A percentile compares a stretch with the other conserved stretches of the same genome.
phyloP scores from a whole-genome alignment of 2,113 vertebrate genomes.

The Apistogramma diplotaenia region DNA sequence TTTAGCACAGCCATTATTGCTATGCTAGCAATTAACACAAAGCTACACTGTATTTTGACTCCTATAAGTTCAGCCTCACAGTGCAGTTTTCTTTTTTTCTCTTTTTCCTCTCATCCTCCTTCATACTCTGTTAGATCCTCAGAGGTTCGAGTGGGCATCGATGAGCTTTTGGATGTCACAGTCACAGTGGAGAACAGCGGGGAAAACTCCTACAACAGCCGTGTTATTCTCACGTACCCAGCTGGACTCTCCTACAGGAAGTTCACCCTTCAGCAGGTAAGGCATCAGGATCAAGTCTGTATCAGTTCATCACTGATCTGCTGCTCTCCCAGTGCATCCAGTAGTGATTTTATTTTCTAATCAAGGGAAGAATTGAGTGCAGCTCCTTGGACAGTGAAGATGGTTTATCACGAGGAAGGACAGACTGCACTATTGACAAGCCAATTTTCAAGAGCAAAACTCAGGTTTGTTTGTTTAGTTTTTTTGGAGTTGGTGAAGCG shows the following conservation, averaged over 20 bases:
- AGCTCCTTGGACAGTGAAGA: neutral
- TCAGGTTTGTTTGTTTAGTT: slow-evolving; percentile 56
- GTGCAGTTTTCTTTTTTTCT: too few species aligned
- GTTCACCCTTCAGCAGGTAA: neutral
- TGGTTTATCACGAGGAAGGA: slow-evolving; percentile 22
- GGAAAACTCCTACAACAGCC: neutral
- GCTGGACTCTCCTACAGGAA: too few species aligned
- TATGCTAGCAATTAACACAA: too few species aligned
- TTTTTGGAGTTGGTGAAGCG: too few species aligned
- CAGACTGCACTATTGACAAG: slow-evolving; percentile 74
- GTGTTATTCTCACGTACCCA: too few species aligned
- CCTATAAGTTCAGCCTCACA: too few species aligned
- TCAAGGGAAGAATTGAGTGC: slow-evolving; percentile 66
- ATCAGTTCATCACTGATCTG: slow-evolving; percentile 54
- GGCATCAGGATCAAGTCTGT: neutral
- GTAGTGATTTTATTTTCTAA: neutral
- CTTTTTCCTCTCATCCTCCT: too few species aligned
- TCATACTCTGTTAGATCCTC: slow-evolving; percentile 41
- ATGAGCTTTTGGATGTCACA: slow-evolving; percentile 65
- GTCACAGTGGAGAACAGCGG: neutral
- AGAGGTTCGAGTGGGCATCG: slow-evolving; percentile 75
- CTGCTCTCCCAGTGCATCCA: slow-evolving; percentile 70
- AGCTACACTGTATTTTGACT: too few species aligned
- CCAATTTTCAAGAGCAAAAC: slow-evolving; percentile 75
- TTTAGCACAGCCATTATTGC: too few species aligned